Conservation (phyloP, 2,113 vertebrate genomes). For the Reinhardtius hippoglossoides region DNA sequence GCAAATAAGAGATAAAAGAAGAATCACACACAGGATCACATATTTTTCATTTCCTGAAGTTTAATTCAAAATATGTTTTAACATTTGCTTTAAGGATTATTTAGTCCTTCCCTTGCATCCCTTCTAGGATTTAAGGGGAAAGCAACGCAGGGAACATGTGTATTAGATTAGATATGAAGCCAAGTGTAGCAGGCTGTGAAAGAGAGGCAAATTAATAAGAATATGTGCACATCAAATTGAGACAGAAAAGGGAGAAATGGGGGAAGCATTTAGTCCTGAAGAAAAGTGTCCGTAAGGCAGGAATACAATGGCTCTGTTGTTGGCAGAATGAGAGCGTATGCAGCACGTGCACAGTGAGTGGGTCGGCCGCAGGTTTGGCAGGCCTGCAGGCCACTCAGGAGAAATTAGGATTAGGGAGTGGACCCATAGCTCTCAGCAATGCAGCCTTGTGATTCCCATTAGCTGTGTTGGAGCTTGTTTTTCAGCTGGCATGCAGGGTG, state of each 20-base stretch:
- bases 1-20: too few relatives aligned
- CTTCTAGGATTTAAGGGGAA: neutral
- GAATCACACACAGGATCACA: too few relatives aligned
- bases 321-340: conserved; percentile 22
- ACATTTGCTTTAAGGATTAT: neutral
- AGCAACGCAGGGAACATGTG: neutral
- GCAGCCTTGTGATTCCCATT: conserved; percentile 71
- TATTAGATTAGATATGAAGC: neutral
- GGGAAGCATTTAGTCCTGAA: neutral
- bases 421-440: conserved; percentile 52
- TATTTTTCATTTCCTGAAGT: too few relatives aligned
- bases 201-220: neutral
- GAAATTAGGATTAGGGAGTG: conserved; percentile 62
- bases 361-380: neutral
- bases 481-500: conserved; percentile 20
- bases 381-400: conserved; percentile 39
- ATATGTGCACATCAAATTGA: neutral
- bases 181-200: neutral
- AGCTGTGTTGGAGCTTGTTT: conserved; percentile 56
- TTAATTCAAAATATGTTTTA: neutral
- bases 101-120: neutral
- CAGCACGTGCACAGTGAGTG: neutral
- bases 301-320: conserved; percentile 51
- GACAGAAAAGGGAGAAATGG: neutral
- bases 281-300: neutral